Base-by-base conservation (phyloP, 2,888 invertebrate genomes). In the Aphelenchoides bicaudatus region DNA sequence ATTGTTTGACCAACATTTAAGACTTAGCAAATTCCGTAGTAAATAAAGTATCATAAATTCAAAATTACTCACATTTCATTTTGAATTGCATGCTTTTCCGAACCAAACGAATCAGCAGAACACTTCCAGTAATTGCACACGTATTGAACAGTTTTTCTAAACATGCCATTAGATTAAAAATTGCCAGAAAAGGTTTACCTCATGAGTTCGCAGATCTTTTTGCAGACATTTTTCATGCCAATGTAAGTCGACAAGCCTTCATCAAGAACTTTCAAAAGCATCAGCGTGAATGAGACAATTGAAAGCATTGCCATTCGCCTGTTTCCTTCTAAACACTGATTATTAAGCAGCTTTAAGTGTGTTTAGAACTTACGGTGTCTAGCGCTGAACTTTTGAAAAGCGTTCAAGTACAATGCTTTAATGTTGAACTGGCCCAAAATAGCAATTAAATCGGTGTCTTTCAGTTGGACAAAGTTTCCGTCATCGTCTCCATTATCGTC, bases 381-480 rank as follows among this genome's bases (percentile, higher is more conserved):
- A 21, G 58, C 59, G 4, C 71, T 66, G 48, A 73, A 70, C 46
- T 75, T 67, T 25, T 63, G 60, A 53, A 70, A 64, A 6, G 71
- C 70, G 13, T 66, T 61, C 1, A 70, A 67, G 58, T 71, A 74
- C 31, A 75, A 38, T 28, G 73, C 65, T 2, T 68, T 63, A n/a
- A 77, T 67, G 13, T 68, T 63, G 37, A 78, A 63, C 62, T 78
- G 78, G 21, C 70, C 66, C 10, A 78, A 59, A 13, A 78, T 48
- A 5, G 69, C 61, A 4, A 71, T 62, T 30, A 78, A 55, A 61
- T 78, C 77, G 0, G 51, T 21, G 56, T 78, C 78, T 6, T 64
- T 66, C 34, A 34, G 16, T 16, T 34, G 13, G 34, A 34, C 16
- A 13, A 13, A 13, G 13, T 34, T 34, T 39, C n/a, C n/a, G 19